phyloP scores from a whole-genome alignment of 2,888 invertebrate genomes.

The Callinectes sapidus region DNA sequence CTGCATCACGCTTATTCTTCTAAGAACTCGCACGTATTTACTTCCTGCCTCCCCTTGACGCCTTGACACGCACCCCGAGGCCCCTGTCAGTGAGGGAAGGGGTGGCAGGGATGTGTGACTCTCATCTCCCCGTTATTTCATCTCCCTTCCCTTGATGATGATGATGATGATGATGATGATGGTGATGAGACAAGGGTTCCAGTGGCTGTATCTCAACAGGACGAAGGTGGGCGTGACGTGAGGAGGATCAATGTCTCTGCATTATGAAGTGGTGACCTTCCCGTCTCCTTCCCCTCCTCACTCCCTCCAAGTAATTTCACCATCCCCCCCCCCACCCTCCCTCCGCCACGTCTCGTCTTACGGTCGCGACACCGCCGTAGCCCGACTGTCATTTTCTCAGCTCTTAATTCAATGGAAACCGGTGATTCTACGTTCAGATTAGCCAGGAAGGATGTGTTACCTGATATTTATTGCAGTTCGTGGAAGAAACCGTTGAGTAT shows the following conservation, averaged over 20 bases:
- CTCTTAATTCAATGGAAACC: background rate
- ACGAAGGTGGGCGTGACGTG: slow-evolving; percentile 4
- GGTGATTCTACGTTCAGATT: background rate
- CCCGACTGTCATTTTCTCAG: background rate
- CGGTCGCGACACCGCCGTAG: background rate
- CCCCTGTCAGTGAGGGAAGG: background rate
- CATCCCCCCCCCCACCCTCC: too few relatives aligned
- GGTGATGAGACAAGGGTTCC: background rate
- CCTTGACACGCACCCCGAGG: background rate
- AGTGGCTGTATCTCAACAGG: background rate
- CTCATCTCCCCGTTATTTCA: background rate
- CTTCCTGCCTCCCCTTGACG: background rate
- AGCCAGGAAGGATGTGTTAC: background rate
- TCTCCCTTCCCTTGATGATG: background rate
- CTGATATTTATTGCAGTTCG: background rate
- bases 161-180: background rate
- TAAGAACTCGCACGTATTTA: background rate
- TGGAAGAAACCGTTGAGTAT: background rate
- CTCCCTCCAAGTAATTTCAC: background rate
- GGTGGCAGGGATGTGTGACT: background rate
- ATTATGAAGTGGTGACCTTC: slow-evolving; percentile 16
- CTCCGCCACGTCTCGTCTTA: background rate
- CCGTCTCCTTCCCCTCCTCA: background rate
- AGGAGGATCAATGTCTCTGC: slow-evolving; percentile 8
- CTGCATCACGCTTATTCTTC: background rate